phyloP scores from a whole-genome alignment of 1,140 invertebrate genomes.

The Drosophila kepulauana region DNA sequence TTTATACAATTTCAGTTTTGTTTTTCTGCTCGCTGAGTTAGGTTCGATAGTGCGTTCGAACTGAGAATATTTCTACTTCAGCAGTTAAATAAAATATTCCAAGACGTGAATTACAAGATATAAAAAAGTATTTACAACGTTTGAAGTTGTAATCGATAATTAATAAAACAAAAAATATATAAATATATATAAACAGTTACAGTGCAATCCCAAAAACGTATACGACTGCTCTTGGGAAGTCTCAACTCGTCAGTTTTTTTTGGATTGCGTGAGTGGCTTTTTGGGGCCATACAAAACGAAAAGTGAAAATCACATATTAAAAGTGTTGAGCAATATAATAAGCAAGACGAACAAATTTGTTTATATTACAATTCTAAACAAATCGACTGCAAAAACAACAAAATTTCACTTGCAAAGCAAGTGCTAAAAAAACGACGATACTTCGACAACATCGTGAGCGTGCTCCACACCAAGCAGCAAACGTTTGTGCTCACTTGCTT shows the following conservation, averaged over 20 bases:
- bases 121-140: constrained; percentile 25
- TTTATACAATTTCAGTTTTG: constrained; percentile 34
- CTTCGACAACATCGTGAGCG: constrained; percentile 41
- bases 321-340: constrained; percentile 28
- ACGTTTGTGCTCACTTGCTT: constrained; percentile 36
- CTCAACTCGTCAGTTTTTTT: constrained; percentile 50
- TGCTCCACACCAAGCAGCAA: constrained; percentile 32
- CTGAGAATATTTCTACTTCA: constrained; percentile 11
- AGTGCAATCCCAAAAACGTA: constrained; percentile 14
- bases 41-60: constrained; percentile 21
- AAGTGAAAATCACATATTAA: constrained; percentile 7
- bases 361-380: constrained; percentile 70
- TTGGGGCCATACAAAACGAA: constrained; percentile 21
- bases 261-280: constrained; percentile 38
- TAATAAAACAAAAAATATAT: neutral
- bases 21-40: constrained; percentile 39
- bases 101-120: constrained; percentile 23
- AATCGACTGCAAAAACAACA: constrained; percentile 52
- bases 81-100: constrained; percentile 14
- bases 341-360: constrained; percentile 45
- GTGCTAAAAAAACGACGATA: constrained; percentile 46
- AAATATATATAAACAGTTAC: constrained; percentile 3
- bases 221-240: neutral
- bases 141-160: constrained; percentile 25
- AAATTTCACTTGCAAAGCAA: constrained; percentile 66